Conservation (phyloP, 2,888 invertebrate species). For the Neocrepidodera transversa region DNA sequence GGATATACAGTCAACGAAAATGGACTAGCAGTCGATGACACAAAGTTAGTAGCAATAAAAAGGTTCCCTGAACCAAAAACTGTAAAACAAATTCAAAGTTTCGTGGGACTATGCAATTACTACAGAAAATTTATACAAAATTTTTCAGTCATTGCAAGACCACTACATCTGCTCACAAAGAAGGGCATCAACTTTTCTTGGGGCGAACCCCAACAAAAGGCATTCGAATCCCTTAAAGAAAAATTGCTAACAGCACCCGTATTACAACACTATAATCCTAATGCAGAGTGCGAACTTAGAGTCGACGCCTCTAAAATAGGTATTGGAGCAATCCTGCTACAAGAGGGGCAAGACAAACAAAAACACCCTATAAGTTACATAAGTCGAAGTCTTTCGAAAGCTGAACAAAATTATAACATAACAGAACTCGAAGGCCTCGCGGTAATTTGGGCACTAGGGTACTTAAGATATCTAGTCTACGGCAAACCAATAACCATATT, state of each 20-base stretch:
- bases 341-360: constrained; percentile 28
- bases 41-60: constrained; percentile 20
- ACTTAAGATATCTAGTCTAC: constrained; percentile 35
- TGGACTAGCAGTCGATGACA: constrained; percentile 18
- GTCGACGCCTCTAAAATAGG: constrained; percentile 35
- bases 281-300: constrained; percentile 33
- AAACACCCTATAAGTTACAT: constrained; percentile 40
- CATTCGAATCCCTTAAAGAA: constrained; percentile 25
- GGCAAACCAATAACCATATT: constrained; percentile 32
- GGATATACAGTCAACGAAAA: constrained; percentile 42
- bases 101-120: constrained; percentile 39
- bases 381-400: constrained; percentile 36
- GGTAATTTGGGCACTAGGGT: constrained; percentile 31
- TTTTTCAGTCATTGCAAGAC: constrained; percentile 34
- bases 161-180: constrained; percentile 33
- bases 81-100: constrained; percentile 32
- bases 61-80: constrained; percentile 37
- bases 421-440: constrained; percentile 34
- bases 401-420: constrained; percentile 38
- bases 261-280: constrained; percentile 24
- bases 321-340: constrained; percentile 35
- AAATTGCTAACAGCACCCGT: constrained; percentile 33
- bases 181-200: too few relatives aligned
- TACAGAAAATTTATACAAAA: constrained; percentile 37
- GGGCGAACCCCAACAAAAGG: not conserved